A percentile compares a stretch with the other conserved stretches of the same genome.
Evolutionary conservation across 2,888 invertebrate genomes (phyloP).

Genomic region (Orchestes rusci): DNA sequence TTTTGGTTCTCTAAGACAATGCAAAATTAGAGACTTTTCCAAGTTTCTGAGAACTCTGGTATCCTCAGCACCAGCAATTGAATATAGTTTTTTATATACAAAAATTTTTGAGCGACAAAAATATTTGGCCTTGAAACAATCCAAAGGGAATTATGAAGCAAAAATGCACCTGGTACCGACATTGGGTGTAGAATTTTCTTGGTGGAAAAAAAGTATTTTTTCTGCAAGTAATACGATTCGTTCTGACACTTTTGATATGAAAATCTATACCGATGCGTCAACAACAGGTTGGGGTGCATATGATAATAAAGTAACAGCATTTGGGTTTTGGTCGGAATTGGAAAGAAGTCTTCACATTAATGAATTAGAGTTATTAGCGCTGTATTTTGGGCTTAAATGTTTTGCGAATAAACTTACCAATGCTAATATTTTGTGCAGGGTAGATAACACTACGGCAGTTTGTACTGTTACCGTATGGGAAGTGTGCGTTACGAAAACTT

Average conservation of each 20-base stretch:
- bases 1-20: too few species aligned
- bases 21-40: too few species aligned
- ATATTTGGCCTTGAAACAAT: too few species aligned
- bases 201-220: too few species aligned
- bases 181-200: too few species aligned
- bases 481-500: conserved; percentile 2
- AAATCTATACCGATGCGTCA: conserved; percentile 28
- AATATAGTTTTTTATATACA: too few species aligned
- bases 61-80: too few species aligned
- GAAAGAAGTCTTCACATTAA: too few species aligned
- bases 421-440: conserved; percentile 11
- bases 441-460: conserved; percentile 20
- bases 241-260: conserved; percentile 6
- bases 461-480: conserved; percentile 16
- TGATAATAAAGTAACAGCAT: conserved; percentile 13
- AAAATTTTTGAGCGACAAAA: background rate
- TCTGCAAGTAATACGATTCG: conserved; percentile 8
- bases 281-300: conserved; percentile 26
- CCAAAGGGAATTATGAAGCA: too few species aligned
- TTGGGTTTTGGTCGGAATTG: conserved; percentile 21
- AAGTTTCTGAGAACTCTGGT: too few species aligned
- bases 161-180: too few species aligned
- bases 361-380: too few species aligned
- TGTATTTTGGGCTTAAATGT: conserved; percentile 25
- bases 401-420: conserved; percentile 21